Evolutionary conservation across 2,888 invertebrate genomes (phyloP).

Genomic region (Cyclophora albipunctata): DNA sequence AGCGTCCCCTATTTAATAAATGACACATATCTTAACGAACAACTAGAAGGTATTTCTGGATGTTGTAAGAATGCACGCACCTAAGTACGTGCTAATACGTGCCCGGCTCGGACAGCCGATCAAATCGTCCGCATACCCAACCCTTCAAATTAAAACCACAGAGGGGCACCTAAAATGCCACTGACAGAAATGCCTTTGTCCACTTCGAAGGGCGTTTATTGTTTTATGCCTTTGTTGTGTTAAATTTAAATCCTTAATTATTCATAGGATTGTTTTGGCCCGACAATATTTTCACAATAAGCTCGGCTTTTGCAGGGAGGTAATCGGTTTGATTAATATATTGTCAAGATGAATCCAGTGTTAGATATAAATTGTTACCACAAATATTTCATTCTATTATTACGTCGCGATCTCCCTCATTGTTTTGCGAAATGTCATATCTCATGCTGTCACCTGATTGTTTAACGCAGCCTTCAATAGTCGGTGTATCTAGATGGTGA

Average conservation of each 20-base stretch:
- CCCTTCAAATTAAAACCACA: slow-evolving; percentile 50
- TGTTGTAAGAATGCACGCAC: slow-evolving; percentile 13
- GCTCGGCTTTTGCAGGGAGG: slow-evolving; percentile 61
- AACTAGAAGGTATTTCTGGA: neutral
- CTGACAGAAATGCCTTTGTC: slow-evolving; percentile 67
- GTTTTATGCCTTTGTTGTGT: slow-evolving; percentile 72
- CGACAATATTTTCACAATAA: slow-evolving; percentile 74
- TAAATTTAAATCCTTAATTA: slow-evolving; percentile 75
- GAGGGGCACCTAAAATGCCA: slow-evolving; percentile 56
- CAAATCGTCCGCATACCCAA: slow-evolving; percentile 21
- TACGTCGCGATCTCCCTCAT: slow-evolving; percentile 62
- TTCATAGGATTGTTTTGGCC: slow-evolving; percentile 71
- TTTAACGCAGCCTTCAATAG: slow-evolving; percentile 47
- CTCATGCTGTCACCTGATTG: slow-evolving; percentile 72
- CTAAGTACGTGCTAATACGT: slow-evolving; percentile 33
- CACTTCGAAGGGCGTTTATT: slow-evolving; percentile 68
- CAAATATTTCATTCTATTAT: slow-evolving; percentile 73
- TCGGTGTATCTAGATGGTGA: slow-evolving; percentile 28
- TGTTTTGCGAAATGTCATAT: slow-evolving; percentile 72
- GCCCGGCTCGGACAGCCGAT: slow-evolving; percentile 26
- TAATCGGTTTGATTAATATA: slow-evolving; percentile 76
- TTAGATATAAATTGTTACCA: slow-evolving; percentile 73
- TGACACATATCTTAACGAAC: too few species aligned
- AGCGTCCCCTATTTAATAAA: too few species aligned
- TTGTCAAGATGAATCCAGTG: slow-evolving; percentile 74